Percentiles rank a stretch among this genome's conserved stretches.
Evolutionary conservation across 2,888 invertebrate species (phyloP).

Genomic region (Erpobdella octoculata): DNA sequence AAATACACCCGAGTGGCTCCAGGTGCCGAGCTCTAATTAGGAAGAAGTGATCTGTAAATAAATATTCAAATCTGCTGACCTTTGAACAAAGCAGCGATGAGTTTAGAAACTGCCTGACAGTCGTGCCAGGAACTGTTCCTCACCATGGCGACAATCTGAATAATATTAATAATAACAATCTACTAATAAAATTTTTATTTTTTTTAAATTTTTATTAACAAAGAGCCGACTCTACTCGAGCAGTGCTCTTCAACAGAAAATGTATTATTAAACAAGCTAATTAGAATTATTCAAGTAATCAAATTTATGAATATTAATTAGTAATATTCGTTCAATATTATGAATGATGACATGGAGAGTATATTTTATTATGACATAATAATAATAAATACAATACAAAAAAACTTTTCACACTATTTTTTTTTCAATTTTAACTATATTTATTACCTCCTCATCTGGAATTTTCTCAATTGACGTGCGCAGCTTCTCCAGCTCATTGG

Average conservation of each 20-base stretch:
- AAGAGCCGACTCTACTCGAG: too few relatives aligned
- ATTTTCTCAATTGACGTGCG: background rate
- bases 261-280: too few relatives aligned
- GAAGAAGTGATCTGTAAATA: too few relatives aligned
- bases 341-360: background rate
- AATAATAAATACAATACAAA: background rate
- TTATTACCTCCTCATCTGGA: background rate
- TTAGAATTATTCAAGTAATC: too few relatives aligned
- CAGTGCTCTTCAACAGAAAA: too few relatives aligned
- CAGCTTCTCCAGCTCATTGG: background rate
- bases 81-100: background rate
- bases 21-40: too few relatives aligned
- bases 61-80: background rate
- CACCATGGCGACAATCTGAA: background rate
- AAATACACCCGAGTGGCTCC: too few relatives aligned
- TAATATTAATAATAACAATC: background rate
- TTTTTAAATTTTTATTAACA: too few relatives aligned
- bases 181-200: too few relatives aligned
- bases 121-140: background rate
- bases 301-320: too few relatives aligned
- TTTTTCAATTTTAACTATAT: background rate
- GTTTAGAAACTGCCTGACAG: background rate
- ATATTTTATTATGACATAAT: background rate
- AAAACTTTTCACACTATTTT: background rate
- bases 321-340: background rate